A percentile compares a stretch with the other conserved stretches of the same genome.
phyloP scores from a whole-genome alignment of 2,113 vertebrate species.

The Corythaeola cristata region DNA sequence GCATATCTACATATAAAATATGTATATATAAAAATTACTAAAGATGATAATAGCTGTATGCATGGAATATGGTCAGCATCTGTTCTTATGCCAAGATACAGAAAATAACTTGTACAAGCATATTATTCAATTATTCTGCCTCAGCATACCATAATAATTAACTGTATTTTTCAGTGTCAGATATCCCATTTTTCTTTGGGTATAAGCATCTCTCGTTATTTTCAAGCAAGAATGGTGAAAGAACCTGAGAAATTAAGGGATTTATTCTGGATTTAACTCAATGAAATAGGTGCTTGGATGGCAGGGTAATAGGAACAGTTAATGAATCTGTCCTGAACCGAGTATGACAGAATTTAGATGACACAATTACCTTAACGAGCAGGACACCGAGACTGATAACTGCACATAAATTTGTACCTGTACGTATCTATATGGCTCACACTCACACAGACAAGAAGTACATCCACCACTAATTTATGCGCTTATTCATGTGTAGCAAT shows the following conservation, averaged over 20 bases:
- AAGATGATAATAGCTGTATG: not conserved
- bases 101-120: not conserved
- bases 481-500: not conserved
- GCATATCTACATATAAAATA: not conserved
- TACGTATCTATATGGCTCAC: not conserved
- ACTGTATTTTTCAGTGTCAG: not conserved
- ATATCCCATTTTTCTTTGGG: not conserved
- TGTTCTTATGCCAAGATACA: not conserved
- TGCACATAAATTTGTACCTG: not conserved
- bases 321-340: not conserved
- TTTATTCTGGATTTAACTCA: not conserved
- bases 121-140: not conserved
- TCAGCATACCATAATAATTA: not conserved
- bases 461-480: not conserved
- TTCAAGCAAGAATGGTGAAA: not conserved
- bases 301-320: not conserved
- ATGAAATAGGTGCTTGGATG: not conserved
- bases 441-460: not conserved
- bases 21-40: not conserved
- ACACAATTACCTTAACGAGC: not conserved
- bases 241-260: not conserved
- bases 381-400: not conserved
- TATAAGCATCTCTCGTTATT: not conserved
- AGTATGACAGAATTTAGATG: not conserved
- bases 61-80: not conserved